These are phyloP conservation scores for Schrankia costaestrigalis DNA, from an alignment of 2,888 invertebrate genomes.

Conservation along the genomic window DNA sequence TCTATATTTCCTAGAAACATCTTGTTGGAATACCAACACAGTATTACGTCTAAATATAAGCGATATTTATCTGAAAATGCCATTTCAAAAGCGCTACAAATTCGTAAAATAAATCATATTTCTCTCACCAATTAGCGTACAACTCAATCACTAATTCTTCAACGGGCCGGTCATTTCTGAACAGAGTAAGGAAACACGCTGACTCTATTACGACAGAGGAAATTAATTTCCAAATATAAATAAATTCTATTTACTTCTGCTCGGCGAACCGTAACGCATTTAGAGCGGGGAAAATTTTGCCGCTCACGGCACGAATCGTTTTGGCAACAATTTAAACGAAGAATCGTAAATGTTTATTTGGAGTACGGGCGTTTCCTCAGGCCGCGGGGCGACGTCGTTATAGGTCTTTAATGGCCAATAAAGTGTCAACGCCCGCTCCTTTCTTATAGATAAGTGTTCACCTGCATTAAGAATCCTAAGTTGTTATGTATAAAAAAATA, in stretches of 20 bases:
- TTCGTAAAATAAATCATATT: too few relatives aligned
- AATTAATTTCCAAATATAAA: conserved; percentile 75
- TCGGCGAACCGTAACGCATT: conserved; percentile 69
- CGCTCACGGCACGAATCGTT: conserved; percentile 64
- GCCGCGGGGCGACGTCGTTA: conserved; percentile 68
- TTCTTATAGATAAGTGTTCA: conserved; percentile 58
- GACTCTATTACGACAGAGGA: conserved; percentile 60
- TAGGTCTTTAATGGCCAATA: conserved; percentile 75
- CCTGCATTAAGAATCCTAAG: conserved; percentile 53
- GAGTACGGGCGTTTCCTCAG: conserved; percentile 56
- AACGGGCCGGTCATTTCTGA: conserved; percentile 45
- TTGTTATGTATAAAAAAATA: too few relatives aligned
- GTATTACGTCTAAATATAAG: too few relatives aligned
- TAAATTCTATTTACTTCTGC: conserved; percentile 75
- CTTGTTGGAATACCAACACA: too few relatives aligned
- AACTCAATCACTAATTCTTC: conserved; percentile 31
- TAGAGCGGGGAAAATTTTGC: conserved; percentile 57
- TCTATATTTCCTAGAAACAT: too few relatives aligned
- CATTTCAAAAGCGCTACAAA: too few relatives aligned
- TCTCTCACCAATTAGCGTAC: background rate
- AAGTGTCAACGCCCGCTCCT: conserved; percentile 67
- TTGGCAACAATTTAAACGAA: conserved; percentile 73
- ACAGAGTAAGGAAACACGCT: conserved; percentile 49
- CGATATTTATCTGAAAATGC: too few relatives aligned
- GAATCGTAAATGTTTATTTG: conserved; percentile 77